Conservation (phyloP, 2,113 vertebrate species). For the Hepsetus odoe region DNA sequence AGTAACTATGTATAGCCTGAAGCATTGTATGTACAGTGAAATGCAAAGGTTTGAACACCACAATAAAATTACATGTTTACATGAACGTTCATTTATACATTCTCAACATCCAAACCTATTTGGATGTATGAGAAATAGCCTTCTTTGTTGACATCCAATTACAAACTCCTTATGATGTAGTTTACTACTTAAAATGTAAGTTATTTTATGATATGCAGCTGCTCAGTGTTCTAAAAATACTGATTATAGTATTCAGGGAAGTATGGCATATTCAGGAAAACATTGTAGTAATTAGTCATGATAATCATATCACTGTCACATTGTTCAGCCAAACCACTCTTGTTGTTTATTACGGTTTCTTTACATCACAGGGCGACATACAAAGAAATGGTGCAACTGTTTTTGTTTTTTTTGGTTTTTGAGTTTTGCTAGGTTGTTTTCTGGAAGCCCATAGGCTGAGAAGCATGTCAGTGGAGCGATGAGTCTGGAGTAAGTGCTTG, state of each 20-base stretch:
- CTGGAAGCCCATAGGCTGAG: background rate
- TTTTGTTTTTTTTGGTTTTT: background rate
- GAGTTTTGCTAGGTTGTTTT: background rate
- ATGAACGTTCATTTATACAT: no score
- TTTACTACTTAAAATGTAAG: no score
- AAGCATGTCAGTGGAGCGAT: slow-evolving; percentile 3
- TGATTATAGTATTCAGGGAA: background rate
- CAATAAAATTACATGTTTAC: no score
- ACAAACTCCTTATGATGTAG: no score
- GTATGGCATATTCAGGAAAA: no score
- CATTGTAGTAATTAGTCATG: background rate
- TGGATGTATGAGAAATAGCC: no score
- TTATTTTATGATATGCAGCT: background rate
- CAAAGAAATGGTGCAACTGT: background rate
- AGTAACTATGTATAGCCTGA: no score
- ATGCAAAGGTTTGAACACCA: no score
- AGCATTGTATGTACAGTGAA: slow-evolving; percentile 20
- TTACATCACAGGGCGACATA: background rate
- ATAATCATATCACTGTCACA: background rate
- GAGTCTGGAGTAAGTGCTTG: background rate
- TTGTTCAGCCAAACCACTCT: background rate
- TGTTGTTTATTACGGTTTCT: background rate
- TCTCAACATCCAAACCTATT: no score
- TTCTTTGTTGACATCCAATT: no score
- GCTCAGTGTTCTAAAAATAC: background rate